A percentile compares a stretch with the other conserved stretches of the same genome.
These are phyloP conservation scores for Hanleya hanleyi DNA, from an alignment of 2,888 invertebrate species.

Conservation along the genomic window DNA sequence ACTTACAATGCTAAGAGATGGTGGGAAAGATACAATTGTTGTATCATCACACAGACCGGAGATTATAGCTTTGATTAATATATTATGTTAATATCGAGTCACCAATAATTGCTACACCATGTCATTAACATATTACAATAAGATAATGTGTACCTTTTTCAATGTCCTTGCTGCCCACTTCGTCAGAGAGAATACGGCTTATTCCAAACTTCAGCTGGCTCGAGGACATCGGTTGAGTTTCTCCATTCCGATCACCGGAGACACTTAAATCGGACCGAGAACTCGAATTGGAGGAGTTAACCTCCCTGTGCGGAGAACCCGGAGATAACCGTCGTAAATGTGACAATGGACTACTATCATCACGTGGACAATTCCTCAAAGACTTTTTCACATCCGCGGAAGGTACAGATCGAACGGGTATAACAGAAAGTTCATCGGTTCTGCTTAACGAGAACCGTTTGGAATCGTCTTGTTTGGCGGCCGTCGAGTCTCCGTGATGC, in stretches of 20 bases:
- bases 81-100: no score
- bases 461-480: neutral
- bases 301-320: neutral
- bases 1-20: no score
- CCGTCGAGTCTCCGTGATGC: neutral
- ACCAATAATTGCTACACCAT: no score
- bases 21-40: no score
- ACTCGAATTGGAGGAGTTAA: neutral
- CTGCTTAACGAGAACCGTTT: neutral
- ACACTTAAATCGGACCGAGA: neutral
- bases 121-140: no score
- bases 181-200: neutral
- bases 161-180: constrained; percentile 6
- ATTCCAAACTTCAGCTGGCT: constrained; percentile 4
- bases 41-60: no score
- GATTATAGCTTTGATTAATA: no score
- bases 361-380: no score
- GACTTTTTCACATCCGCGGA: neutral
- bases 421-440: neutral
- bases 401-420: neutral
- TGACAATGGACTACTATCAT: neutral
- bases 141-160: no score
- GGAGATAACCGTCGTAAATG: neutral
- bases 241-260: neutral
- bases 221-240: neutral